Evolutionary conservation across 2,797 vertebrate species (phyloP), one percentile per base, ranked within the genome.

Genomic region (Mastacembelus armatus): DNA sequence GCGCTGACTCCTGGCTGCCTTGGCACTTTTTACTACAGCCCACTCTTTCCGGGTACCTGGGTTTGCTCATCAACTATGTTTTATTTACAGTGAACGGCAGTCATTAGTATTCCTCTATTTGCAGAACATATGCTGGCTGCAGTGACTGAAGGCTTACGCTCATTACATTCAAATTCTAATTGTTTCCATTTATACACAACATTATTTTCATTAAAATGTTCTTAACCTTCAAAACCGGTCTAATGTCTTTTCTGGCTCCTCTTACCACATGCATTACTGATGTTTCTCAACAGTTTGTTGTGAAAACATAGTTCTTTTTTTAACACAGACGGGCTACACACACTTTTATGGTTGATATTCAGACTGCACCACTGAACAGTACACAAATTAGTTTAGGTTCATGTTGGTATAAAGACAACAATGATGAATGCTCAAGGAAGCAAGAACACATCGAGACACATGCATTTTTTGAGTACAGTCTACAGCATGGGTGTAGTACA

Each of bases 31-130:
- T 36, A 32, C 33, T 38, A 33, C 67, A 54, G 52, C 60, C 43
- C 66, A 81, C 76, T 67, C 54, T 63, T 80, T 86, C 72, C 78
- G 75, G 12, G 4, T 60, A 68, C 39, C 45, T 43, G 48, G 27
- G 19, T 77, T 74, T 63, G 32, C 49, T 67, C 70, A 70, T 68
- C 32, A 80, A 14, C 51, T 35, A 35, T 40, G 7, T 54, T 75
- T 33, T 60, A 29, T 63, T 72, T 48, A 51, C 38, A 40, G 24
- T 38, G 22, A 42, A 14, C 3, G 1, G 16, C 7, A 60, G 15
- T 60, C 9, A 2, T 27, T n/a, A 62, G 15, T 24, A 29, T 38
- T 50, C 1, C 3, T 35, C 22, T 27, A 2, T 48, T 32, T 22
- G 32, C n/a, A 59, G 10, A 42, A 40, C 30, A 40, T 12, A n/a